phyloP scores from a whole-genome alignment of 1,140 invertebrate species.

The silkworm (Bombyx mori) region ASM3026992v2 NC_085127.1:6646501-6647000 shows the following conservation, averaged over 20 bases:
- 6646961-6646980: no score
- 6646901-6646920: no score
- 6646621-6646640: slow-evolving; percentile 6
- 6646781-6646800: slow-evolving; percentile 9
- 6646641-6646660: slow-evolving; percentile 5
- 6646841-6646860: neutral
- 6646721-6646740: slow-evolving; percentile 10
- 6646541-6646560: no score
- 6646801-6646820: slow-evolving; percentile 8
- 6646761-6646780: slow-evolving; percentile 9
- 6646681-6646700: slow-evolving; percentile 17
- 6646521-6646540: no score
- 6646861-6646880: no score
- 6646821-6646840: slow-evolving; percentile 4
- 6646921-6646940: no score
- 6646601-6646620: slow-evolving; percentile 11
- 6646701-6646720: slow-evolving; percentile 6
- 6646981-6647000: no score
- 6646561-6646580: slow-evolving; percentile 8
- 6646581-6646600: slow-evolving; percentile 14
- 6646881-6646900: no score
- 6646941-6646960: no score
- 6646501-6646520: no score
- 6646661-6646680: slow-evolving; percentile 7
- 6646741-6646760: slow-evolving; percentile 4